Percentiles rank a stretch among this genome's conserved stretches.
Conservation (phyloP, 2,888 invertebrate genomes). For the Cacoxenus indagator region DNA sequence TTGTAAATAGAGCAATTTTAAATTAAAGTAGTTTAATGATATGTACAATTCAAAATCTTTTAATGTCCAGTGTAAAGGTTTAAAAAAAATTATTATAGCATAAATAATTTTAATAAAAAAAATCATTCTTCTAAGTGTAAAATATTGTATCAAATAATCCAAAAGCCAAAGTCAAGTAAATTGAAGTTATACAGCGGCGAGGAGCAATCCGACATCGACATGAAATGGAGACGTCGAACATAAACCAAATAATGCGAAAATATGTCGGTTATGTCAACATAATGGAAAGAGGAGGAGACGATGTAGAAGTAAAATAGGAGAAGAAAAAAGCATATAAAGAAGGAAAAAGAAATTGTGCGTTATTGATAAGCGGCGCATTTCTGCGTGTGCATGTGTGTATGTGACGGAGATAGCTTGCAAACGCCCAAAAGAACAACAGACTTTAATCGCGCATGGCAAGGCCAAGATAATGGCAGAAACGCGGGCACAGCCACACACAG, state of each 20-base stretch:
- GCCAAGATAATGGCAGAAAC: background rate
- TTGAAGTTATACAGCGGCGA: conserved; percentile 25
- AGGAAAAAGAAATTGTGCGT: conserved; percentile 65
- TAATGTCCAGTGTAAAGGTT: no score
- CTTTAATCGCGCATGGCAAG: conserved; percentile 48
- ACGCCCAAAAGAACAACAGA: conserved; percentile 41
- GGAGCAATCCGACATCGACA: conserved; percentile 2
- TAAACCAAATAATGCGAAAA: conserved; percentile 5
- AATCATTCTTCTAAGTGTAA: background rate
- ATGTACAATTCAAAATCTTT: no score
- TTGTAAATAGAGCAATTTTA: conserved; percentile 47
- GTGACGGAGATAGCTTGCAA: background rate
- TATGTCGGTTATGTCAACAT: background rate
- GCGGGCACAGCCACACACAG: conserved; percentile 8
- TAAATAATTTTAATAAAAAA: background rate
- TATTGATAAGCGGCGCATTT: conserved; percentile 63
- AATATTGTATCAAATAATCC: conserved; percentile 55
- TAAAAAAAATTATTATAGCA: no score
- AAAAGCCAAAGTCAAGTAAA: conserved; percentile 57
- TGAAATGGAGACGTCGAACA: background rate
- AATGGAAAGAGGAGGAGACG: background rate
- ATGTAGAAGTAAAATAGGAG: background rate
- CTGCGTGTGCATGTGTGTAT: conserved; percentile 14
- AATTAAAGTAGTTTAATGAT: background rate
- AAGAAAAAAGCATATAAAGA: conserved; percentile 43